phyloP scores from a whole-genome alignment of 53 echinoderm and acorn worm species.

The Paracentrotus lividus region DNA sequence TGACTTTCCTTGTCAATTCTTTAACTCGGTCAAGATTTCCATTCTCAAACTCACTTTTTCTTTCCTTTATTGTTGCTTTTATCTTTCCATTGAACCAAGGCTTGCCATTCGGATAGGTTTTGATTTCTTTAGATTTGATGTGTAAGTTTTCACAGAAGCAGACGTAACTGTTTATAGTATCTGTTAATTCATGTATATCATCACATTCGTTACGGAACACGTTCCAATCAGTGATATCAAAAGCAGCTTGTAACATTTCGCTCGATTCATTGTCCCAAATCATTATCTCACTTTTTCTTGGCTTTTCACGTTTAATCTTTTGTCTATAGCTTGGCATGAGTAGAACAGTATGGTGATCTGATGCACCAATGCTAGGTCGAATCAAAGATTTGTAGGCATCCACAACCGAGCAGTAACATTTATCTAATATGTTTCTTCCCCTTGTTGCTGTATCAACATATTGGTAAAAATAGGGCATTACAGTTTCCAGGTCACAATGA shows the following conservation, averaged over 20 bases:
- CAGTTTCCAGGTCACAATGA: constrained; percentile 12
- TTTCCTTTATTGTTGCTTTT: constrained; percentile 19
- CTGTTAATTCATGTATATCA: constrained; percentile 25
- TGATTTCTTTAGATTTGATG: background rate
- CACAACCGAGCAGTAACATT: background rate
- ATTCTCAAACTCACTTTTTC: background rate
- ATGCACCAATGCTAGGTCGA: background rate
- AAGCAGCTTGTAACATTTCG: no score
- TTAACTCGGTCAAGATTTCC: constrained; percentile 15
- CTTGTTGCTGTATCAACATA: constrained; percentile 5
- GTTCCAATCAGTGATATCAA: no score
- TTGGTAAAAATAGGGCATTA: background rate
- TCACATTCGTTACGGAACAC: constrained; percentile 13
- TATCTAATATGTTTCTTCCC: background rate
- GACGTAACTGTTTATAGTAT: constrained; percentile 46
- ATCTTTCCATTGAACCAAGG: constrained; percentile 1
- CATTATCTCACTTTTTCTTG: no score
- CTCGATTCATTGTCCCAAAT: no score
- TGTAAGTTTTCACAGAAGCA: constrained; percentile 11
- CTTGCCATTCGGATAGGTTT: background rate
- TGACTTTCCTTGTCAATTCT: background rate
- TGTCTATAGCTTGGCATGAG: no score
- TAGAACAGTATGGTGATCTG: background rate
- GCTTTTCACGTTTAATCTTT: no score
- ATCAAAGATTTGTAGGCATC: background rate